Percentiles rank a stretch among this genome's conserved stretches.
These are phyloP conservation scores for Urocynchramus pylzowi DNA, from an alignment of 2,113 vertebrate species.

Conservation along the genomic window DNA sequence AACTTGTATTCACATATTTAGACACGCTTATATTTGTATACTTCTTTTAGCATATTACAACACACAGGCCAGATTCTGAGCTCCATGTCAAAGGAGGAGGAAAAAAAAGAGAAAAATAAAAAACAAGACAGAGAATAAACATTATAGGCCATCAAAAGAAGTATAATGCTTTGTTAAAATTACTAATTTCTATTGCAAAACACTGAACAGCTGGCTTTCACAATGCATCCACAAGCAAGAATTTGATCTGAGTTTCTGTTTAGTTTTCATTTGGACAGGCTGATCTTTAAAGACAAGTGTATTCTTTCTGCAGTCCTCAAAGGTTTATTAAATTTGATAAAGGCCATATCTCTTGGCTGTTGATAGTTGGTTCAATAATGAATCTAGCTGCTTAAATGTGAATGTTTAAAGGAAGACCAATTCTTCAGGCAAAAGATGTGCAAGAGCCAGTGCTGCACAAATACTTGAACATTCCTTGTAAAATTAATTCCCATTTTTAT, in stretches of 20 bases:
- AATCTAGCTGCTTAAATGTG: slow-evolving; percentile 2
- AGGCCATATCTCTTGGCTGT: slow-evolving; percentile 12
- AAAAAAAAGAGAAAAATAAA: neutral
- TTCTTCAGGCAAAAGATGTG: neutral
- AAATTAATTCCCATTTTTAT: neutral
- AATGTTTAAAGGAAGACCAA: neutral
- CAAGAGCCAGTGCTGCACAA: neutral
- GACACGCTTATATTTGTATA: slow-evolving; percentile 20
- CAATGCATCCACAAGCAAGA: neutral
- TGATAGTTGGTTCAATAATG: slow-evolving; percentile 18
- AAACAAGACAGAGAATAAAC: neutral
- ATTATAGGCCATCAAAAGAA: neutral
- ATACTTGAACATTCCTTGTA: neutral
- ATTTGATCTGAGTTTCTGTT: slow-evolving; percentile 7
- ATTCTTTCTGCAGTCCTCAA: slow-evolving; percentile 28
- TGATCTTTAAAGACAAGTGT: slow-evolving; percentile 32
- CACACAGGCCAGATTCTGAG: neutral
- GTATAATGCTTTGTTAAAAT: neutral
- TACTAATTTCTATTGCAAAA: slow-evolving; percentile 20
- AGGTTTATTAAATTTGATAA: slow-evolving; percentile 55
- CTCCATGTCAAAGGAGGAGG: neutral
- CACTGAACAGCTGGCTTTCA: neutral
- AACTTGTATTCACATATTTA: slow-evolving; percentile 63
- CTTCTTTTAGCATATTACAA: neutral
- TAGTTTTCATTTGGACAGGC: neutral